phyloP scores from a whole-genome alignment of 2,113 vertebrate genomes.

The Excalfactoria chinensis region DNA sequence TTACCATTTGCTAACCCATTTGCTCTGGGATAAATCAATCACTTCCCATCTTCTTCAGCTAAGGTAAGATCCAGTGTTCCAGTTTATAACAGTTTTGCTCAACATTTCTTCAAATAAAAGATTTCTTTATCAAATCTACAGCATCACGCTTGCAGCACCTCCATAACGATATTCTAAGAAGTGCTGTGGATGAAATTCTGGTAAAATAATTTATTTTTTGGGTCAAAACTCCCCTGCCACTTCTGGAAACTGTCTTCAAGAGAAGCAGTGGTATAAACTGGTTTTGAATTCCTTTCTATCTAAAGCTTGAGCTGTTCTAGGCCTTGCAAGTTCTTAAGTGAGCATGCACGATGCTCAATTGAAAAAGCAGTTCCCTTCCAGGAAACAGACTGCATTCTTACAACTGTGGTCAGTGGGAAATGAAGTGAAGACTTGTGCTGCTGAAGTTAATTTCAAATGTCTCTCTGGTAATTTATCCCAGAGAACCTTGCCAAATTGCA shows the following conservation, averaged over 20 bases:
- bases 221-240: background rate
- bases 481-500: background rate
- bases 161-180: background rate
- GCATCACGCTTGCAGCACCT: background rate
- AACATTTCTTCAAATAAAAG: background rate
- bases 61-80: background rate
- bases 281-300: too few relatives aligned
- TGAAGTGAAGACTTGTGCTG: background rate
- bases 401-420: background rate
- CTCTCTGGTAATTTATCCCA: background rate
- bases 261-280: too few relatives aligned
- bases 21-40: too few relatives aligned
- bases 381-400: background rate
- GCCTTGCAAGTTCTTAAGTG: background rate
- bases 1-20: background rate
- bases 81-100: background rate
- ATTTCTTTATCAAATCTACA: background rate
- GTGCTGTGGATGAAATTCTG: background rate
- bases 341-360: background rate
- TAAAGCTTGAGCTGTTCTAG: too few relatives aligned
- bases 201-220: background rate
- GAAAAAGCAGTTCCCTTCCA: background rate
- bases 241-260: too few relatives aligned
- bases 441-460: background rate
- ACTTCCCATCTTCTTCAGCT: background rate